Base-by-base conservation (phyloP, 2,113 vertebrate species). In the Bos javanicus region DNA sequence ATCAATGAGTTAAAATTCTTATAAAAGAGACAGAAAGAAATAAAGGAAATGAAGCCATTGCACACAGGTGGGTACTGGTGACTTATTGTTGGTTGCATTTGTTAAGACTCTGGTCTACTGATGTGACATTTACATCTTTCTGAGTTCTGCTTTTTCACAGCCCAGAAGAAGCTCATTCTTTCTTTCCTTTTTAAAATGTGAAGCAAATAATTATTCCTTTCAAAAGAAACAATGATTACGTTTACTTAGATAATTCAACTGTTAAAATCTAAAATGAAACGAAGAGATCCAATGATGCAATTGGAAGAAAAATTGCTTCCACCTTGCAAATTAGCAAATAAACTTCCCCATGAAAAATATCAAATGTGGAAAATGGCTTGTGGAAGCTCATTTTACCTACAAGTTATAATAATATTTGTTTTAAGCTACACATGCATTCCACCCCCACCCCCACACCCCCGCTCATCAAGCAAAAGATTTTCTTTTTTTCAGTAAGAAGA, bases 361-460 rank as follows among this genome's bases (percentile, higher is more conserved):
- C 28, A 8, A 89, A 48, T 48, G 25, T 23, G 7, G 60, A 36
- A 78, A 62, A 56, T 56, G 36, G 9, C 36, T 78, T 4, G 19
- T 71, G 52, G 74, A 81, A 39, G 19, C 25, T 87, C n/a, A 15
- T 46, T 60, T 86, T 81, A 39, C 13, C 15, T 54, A 76, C 11
- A 28, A 89, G 21, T 82, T 46, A 71, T 62, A 82, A 36, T n/a
- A 13, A 36, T 26, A 30, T 62, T 83, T 85, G 10, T 83, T 92
- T 90, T 33, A 86, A 85, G 50, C 76, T 39, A 81, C 19, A 28
- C 21, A 9, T 4, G 60, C 2, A 10, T 84, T 74, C 2, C 10
- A 74, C 19, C 10, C 30, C 19, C 4, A 71, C 9, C 9, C 9
- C 23, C 19, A 71, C 10, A 12, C n/a, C 19, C 0, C 0, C 0